Percentiles rank a stretch among this genome's conserved stretches.
Conservation (phyloP, 2,113 vertebrate species). For the Aplodontia rufa region DNA sequence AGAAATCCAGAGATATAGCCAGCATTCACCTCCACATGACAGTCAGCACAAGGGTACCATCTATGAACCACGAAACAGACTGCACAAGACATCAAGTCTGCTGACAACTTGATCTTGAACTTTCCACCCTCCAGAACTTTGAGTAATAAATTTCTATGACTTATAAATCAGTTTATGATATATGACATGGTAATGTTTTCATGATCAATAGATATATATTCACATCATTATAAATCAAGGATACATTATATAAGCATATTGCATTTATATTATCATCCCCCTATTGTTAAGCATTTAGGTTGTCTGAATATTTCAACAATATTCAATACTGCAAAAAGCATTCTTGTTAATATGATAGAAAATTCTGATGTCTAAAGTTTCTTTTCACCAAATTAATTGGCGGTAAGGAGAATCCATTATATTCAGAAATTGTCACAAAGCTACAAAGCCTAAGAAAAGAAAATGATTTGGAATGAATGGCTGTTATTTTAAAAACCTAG, state of each 20-base stretch:
- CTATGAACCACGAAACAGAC: neutral
- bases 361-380: neutral
- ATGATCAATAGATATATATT: neutral
- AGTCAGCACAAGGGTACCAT: neutral
- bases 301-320: neutral
- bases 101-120: neutral
- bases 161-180: neutral
- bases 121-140: neutral
- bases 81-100: neutral
- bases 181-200: neutral
- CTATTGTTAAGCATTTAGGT: neutral
- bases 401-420: neutral
- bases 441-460: constrained; percentile 14
- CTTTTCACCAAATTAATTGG: constrained; percentile 38
- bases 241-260: neutral
- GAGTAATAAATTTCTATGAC: neutral
- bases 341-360: neutral
- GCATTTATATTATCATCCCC: neutral
- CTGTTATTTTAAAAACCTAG: neutral
- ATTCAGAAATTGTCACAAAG: constrained; percentile 34
- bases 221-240: neutral
- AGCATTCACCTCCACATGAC: neutral
- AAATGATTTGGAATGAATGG: constrained; percentile 25
- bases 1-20: neutral
- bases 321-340: neutral